Base-by-base conservation (phyloP, 2,888 invertebrate species). In the Penaeus monodon region DNA sequence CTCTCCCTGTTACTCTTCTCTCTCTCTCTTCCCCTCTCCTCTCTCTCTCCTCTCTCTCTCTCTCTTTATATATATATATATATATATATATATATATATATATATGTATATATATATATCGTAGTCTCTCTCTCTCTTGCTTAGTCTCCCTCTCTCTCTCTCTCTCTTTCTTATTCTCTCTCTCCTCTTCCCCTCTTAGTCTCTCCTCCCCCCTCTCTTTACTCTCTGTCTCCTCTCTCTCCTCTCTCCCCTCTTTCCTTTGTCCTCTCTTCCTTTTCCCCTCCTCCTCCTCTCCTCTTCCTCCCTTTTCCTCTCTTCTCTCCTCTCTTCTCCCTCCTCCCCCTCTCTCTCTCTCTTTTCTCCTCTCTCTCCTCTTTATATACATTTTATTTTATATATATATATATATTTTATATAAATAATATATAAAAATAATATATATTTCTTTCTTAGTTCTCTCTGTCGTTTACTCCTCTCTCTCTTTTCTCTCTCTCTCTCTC, bases 161-260 rank as follows among this genome's bases (percentile, higher is more conserved):
- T n/a, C n/a, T n/a, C n/a, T n/a, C n/a, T n/a, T n/a, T n/a, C n/a
- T n/a, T n/a, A n/a, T n/a, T n/a, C n/a, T n/a, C n/a, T n/a, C n/a
- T n/a, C n/a, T n/a, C n/a, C n/a, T n/a, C n/a, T n/a, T n/a, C n/a
- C n/a, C n/a, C n/a, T n/a, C n/a, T n/a, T n/a, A n/a, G n/a, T n/a
- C n/a, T n/a, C n/a, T n/a, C n/a, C 29, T 44, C 66, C 1, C 33
- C 64, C 64, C 29, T 64, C 64, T 79, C 20, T 27, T 20, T 79
- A 17, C 33, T 33, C 33, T 27, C 49, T 2, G 22, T 49, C n/a
- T 22, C 57, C n/a, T 6, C 77, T 44, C 49, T 44, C 77, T 44
- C 77, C 49, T 22, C 49, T 57, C 49, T 57, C 63, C 63, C 29
- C 78, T 78, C n/a, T 63, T 29, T 78, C 63, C 29, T 63, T 78